A percentile compares a stretch with the other conserved stretches of the same genome.
These are phyloP conservation scores for Corynorhinus townsendii DNA, from an alignment of 2,113 vertebrate genomes.

Conservation along the genomic window DNA sequence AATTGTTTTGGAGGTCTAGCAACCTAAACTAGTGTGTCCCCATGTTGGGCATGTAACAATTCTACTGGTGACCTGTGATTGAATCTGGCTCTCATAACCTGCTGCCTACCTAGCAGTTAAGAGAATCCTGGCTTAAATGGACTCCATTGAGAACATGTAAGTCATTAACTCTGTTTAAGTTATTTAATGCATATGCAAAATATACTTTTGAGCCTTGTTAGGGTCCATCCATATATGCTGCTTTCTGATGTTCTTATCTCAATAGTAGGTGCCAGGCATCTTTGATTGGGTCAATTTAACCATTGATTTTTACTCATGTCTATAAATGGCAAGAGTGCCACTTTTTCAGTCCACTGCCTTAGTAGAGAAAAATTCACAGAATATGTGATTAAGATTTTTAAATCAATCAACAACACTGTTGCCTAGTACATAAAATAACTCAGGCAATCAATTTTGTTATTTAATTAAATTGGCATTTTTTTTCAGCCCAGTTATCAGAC, in stretches of 20 bases:
- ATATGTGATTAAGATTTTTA: background rate
- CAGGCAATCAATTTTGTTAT: background rate
- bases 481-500: background rate
- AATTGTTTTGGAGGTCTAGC: background rate
- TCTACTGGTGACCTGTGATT: background rate
- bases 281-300: conserved; percentile 46
- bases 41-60: background rate
- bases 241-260: background rate
- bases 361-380: conserved; percentile 10
- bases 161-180: background rate
- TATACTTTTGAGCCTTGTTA: background rate
- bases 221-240: background rate
- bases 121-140: background rate
- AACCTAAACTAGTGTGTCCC: background rate
- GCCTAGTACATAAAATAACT: conserved; percentile 1
- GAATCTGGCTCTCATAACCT: background rate
- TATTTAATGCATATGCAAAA: background rate
- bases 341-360: background rate
- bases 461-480: background rate
- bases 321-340: background rate
- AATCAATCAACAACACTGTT: background rate
- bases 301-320: conserved; percentile 41
- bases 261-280: background rate
- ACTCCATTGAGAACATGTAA: background rate
- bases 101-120: background rate